Evolutionary conservation across 1,140 invertebrate genomes (phyloP), one percentile per base, ranked within the genome.

Genomic region (Calosoma granatense): DNA sequence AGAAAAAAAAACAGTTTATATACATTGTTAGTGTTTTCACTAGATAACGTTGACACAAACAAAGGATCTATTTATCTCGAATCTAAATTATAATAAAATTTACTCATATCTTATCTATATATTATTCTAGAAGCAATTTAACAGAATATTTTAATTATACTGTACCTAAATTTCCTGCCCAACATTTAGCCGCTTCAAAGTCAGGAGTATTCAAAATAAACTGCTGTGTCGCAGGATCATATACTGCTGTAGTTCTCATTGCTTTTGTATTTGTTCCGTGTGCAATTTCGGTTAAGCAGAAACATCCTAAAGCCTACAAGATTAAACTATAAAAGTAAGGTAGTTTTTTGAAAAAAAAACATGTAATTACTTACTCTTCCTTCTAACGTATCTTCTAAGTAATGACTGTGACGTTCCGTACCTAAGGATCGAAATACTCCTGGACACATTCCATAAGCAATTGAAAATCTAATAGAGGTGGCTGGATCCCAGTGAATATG

Each of bases 101-200:
- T n/a, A n/a, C n/a, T n/a, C n/a, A n/a, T n/a, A n/a, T n/a, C n/a
- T n/a, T n/a, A n/a, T n/a, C n/a, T n/a, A n/a, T n/a, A n/a, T n/a
- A n/a, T n/a, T n/a, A n/a, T n/a, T n/a, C n/a, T n/a, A n/a, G n/a
- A n/a, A n/a, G n/a, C n/a, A n/a, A n/a, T n/a, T n/a, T n/a, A n/a
- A n/a, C n/a, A n/a, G n/a, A n/a, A n/a, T n/a, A n/a, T n/a, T n/a
- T n/a, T n/a, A n/a, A n/a, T n/a, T n/a, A n/a, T n/a, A n/a, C n/a
- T n/a, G 72, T 76, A 83, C 90, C 89, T 72, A 95, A 76, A 74
- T 87, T 87, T 61, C 92, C 92, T 63, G 86, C 81, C 95, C 94
- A 98, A 74, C 91, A 94, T 79, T 98, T 98, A 30, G 91, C 89
- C 15, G 93, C 91, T 74, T 96, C 87, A 76, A 96, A 90, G 71